A percentile compares a stretch with the other conserved stretches of the same genome.
phyloP scores from a whole-genome alignment of 2,888 invertebrate genomes.

The Artemia sp. region DNA sequence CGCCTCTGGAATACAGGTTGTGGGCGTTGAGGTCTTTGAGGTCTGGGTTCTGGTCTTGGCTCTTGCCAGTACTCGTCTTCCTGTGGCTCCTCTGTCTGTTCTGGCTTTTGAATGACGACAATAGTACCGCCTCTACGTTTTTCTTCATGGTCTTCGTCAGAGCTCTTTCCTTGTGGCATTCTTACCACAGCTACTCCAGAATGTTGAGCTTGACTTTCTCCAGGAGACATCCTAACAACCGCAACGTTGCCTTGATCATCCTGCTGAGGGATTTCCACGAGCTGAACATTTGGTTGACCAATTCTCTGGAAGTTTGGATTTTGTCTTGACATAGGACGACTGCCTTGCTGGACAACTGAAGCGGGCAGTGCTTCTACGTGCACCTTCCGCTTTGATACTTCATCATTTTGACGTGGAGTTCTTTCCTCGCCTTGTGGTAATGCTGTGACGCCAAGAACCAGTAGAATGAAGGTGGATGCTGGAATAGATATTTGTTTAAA shows the following conservation, averaged over 20 bases:
- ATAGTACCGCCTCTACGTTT: slow-evolving; percentile 6
- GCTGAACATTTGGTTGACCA: slow-evolving; percentile 1
- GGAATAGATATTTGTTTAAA: neutral
- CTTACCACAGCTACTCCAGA: slow-evolving; percentile 9
- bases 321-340: slow-evolving; percentile 5
- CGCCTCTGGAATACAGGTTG: neutral
- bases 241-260: slow-evolving; percentile 12
- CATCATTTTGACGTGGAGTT: neutral
- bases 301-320: slow-evolving; percentile 7
- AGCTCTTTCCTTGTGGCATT: neutral
- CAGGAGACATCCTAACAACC: neutral
- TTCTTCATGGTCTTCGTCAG: neutral
- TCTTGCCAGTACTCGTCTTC: neutral
- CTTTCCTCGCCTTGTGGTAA: neutral
- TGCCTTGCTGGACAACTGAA: neutral
- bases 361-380: neutral
- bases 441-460: neutral
- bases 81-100: neutral
- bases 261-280: neutral
- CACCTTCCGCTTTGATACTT: neutral
- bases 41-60: neutral
- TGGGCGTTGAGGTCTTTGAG: too few relatives aligned
- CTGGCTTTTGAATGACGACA: slow-evolving; percentile 1
- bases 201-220: neutral
- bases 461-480: neutral